Base-by-base conservation (phyloP, 2,888 invertebrate species). In the Drosophila meridionalis region DNA sequence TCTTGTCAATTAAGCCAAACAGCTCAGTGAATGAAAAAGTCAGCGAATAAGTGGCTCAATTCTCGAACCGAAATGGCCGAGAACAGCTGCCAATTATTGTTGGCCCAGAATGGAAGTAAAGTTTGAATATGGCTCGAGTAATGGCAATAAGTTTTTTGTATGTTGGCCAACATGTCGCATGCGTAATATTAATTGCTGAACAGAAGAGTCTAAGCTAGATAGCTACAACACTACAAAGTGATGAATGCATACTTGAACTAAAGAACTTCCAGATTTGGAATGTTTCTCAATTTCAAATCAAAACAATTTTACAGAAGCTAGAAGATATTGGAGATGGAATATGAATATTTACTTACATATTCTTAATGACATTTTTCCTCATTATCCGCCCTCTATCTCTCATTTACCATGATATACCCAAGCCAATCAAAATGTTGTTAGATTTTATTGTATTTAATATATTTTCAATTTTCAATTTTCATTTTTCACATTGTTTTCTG, bases 61-160 rank as follows among this genome's bases (percentile, higher is more conserved):
- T 80, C 40, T 47, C 42, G 42, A 40, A 8, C 4, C 59, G 40
- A 55, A 70, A 68, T 55, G 78, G 36, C 42, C n/a, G 66, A 71
- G 78, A 83, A 89, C 82, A 75, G 82, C 63, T 82, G 85, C 73
- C 85, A 85, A 85, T 85, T 87, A 85, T 61, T 70, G 66, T 14
- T 52, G 48, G 62, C 69, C 62, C 56, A 53, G 65, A 80, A 82
- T 71, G 74, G 69, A 7, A 38, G 42, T 40, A 62, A 65, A 47
- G 40, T 30, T 32, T 57, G 32, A 58, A 28, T 69, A 65, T 73
- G 76, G 62, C 43, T 3, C 40, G 20, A 42, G n/a, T 42, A 56
- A 30, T 53, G 59, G 8, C 48, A 52, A 56, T 7, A 60, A 40
- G 60, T 57, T n/a, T 1, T 28, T 40, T 65, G 55, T 62, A 20